These are phyloP conservation scores for Tachuris rubrigastra DNA, from an alignment of 2,113 vertebrate species.

Conservation along the genomic window DNA sequence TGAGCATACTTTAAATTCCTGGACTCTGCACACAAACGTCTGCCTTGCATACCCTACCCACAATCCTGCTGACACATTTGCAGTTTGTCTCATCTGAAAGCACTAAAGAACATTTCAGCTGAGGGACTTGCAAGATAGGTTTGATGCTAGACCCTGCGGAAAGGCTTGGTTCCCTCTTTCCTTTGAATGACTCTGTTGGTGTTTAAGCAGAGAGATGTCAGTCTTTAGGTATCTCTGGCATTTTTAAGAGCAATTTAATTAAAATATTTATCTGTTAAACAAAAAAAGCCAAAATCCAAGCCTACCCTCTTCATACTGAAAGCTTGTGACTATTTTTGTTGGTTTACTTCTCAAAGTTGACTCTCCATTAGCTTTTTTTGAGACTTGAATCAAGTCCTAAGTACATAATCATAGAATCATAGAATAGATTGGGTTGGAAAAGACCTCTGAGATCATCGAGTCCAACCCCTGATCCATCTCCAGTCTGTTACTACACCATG, in stretches of 20 bases:
- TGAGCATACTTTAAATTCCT: background rate
- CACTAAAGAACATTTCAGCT: background rate
- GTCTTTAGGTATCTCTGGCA: background rate
- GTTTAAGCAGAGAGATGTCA: slow-evolving; percentile 11
- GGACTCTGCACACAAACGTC: background rate
- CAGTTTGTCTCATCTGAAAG: background rate
- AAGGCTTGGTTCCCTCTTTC: background rate
- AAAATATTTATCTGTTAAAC: slow-evolving; percentile 16
- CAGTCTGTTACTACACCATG: too few relatives aligned
- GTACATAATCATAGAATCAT: too few relatives aligned
- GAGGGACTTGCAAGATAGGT: background rate
- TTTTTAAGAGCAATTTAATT: background rate
- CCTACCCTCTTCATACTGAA: background rate
- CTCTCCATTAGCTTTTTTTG: background rate
- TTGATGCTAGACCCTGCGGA: background rate
- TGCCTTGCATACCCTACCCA: background rate
- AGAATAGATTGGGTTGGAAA: too few relatives aligned
- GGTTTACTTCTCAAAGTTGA: background rate
- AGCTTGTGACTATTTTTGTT: background rate
- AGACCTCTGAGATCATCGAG: too few relatives aligned
- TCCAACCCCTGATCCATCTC: too few relatives aligned
- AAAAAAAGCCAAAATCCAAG: slow-evolving; percentile 12
- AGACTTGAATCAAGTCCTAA: slow-evolving; percentile 11
- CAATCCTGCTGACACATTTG: background rate
- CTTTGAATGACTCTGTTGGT: background rate